Evolutionary conservation across 1,140 invertebrate species (phyloP), one percentile per base, ranked within the genome.

Genomic region (Mesaphorura yosii): DNA sequence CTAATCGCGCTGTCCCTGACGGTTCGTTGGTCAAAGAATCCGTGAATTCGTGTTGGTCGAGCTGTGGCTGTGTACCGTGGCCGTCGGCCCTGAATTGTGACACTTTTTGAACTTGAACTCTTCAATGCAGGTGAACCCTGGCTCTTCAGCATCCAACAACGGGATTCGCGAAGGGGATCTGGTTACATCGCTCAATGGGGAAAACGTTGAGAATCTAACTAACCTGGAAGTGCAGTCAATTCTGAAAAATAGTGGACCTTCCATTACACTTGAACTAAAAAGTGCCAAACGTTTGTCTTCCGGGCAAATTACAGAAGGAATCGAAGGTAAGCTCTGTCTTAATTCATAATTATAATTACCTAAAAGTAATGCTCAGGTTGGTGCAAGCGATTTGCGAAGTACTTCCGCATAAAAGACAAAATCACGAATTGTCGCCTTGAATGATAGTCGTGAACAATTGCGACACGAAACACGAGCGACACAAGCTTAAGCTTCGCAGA

Each of bases 101-200:
- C n/a, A n/a, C n/a, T n/a, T 41, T 6, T 48, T 48, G n/a, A 42
- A 28, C 39, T 45, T 44, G 15, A 17, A 29, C 34, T 31, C n/a
- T 22, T 37, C 29, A 22, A 55, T 57, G 10, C 74, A 87, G 84
- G 84, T 88, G 57, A 87, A 87, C 70, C 83, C 83, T 19, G 84
- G 82, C 7, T 82, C 84, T 51, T 86, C 86, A 68, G 84, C 84
- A 5, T 79, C 82, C 7, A 72, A 80, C 57, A 77, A 79, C 60
- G 84, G 84, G 3, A 77, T 86, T 25, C 69, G 83, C 48, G 84
- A 87, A 69, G 84, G 84, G 34, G 83, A 86, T 66, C 73, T 85
- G 50, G 84, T 88, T 60, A 80, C 79, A 29, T 80, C 80, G 45
- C 86, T 88, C 64, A 86, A 87, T 68, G 82, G 79, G 19, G 75